Base-by-base conservation (phyloP, 2,113 vertebrate species). In the Cyprinus carpio region DNA sequence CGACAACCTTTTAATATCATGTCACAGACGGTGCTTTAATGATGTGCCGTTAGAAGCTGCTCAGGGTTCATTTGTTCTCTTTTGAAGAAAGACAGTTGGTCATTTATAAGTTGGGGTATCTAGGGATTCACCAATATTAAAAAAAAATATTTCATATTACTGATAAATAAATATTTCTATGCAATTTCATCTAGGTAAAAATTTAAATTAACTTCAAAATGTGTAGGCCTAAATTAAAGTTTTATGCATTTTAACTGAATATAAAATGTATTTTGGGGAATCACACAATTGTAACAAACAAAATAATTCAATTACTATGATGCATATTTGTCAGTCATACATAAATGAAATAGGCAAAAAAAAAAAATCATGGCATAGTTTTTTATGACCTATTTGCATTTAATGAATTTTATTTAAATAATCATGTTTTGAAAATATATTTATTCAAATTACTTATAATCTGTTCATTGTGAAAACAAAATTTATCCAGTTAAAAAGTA, bases 31-130 rank as follows among this genome's bases (percentile, higher is more conserved):
- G n/a, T 4, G 25, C 40, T 34, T 81, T 69, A 51, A 81, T 81
- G 62, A 81, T 29, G 40, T 51, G 23, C 5, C 40, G 1, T 31
- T 23, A 79, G 29, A 58, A 37, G 54, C 81, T 56, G 51, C 43
- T 72, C 80, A 5, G 46, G 40, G 25, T n/a, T 82, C 27, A 67
- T 31, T 71, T 71, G 62, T 34, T 82, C 11, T 71, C 46, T 82
- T 51, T 43, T 9, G 43, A 71, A 12, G 46, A 5, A 12, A 81
- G 40, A 65, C 1, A 4, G n/a, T 46, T 27, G 71, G 40, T 43
- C 3, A 46, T 75, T 72, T 43, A 12, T 40, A 23, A 40, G 20
- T 34, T 69, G 16, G 31, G 16, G 29, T 69, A 34, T 9, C 3
- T 34, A 20, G 65, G 29, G 29, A 69, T 69, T 69, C 16, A 20